Percentiles rank a stretch among this genome's conserved stretches.
Evolutionary conservation across 2,113 vertebrate species (phyloP).

Genomic region (Scatophagus argus): DNA sequence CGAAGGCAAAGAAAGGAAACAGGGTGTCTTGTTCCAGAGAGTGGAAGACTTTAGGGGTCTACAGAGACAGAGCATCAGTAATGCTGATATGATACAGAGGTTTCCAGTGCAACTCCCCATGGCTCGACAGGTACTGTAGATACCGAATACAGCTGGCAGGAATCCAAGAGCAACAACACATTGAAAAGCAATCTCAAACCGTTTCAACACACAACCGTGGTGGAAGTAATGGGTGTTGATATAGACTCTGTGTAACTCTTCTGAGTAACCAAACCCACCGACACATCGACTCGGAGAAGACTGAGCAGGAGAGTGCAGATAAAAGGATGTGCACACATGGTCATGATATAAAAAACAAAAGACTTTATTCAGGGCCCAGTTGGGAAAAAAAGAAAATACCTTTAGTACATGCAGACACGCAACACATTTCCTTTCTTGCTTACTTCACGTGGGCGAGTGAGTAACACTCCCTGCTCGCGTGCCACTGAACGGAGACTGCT

Average conservation of each 20-base stretch:
- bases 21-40: conserved; percentile 63
- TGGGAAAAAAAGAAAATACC: conserved; percentile 16
- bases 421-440: conserved; percentile 37
- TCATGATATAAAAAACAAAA: conserved; percentile 31
- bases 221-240: conserved; percentile 60
- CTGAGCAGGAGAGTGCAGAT: conserved; percentile 27
- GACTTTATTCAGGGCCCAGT: conserved; percentile 22
- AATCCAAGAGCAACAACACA: conserved; percentile 73
- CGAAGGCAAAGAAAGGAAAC: conserved; percentile 46
- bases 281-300: conserved; percentile 36
- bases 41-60: conserved; percentile 47
- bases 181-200: conserved; percentile 67
- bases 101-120: conserved; percentile 66
- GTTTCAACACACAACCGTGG: conserved; percentile 60
- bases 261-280: conserved; percentile 56
- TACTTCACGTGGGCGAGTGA: conserved; percentile 17
- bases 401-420: conserved; percentile 20
- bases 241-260: conserved; percentile 46
- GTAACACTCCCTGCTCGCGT: conserved; percentile 31
- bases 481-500: conserved; percentile 47
- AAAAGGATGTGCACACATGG: conserved; percentile 19
- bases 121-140: conserved; percentile 67
- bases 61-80: conserved; percentile 63
- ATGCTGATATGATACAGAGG: conserved; percentile 72
- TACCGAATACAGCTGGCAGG: conserved; percentile 69